Conservation (phyloP, 2,113 vertebrate species). For the Otis tarda region DNA sequence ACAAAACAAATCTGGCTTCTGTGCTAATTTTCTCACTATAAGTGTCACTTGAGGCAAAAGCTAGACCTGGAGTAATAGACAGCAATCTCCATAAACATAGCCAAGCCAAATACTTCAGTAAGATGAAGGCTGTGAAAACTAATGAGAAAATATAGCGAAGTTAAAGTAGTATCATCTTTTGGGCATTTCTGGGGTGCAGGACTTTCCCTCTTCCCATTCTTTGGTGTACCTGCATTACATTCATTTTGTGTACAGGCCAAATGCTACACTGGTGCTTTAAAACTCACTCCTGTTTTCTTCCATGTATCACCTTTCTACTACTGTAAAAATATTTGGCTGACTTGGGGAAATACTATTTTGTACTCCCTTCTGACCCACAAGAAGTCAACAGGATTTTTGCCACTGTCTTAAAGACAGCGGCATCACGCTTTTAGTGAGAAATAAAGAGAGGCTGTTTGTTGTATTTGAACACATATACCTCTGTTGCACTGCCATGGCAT, state of each 20-base stretch:
- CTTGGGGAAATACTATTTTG: not conserved
- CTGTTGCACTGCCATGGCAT: not conserved
- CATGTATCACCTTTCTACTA: not conserved
- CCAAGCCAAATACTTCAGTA: not conserved
- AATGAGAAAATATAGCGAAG: not conserved
- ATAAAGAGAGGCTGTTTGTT: not conserved
- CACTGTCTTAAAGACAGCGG: not conserved
- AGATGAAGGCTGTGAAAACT: not conserved
- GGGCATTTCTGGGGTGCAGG: not conserved
- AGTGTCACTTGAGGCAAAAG: slow-evolving; percentile 48
- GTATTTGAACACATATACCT: not conserved
- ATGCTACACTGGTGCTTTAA: not conserved
- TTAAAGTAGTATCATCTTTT: not conserved
- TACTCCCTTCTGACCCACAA: not conserved
- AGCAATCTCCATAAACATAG: not conserved
- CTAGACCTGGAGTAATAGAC: not conserved
- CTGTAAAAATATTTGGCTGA: not conserved
- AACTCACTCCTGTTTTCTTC: not conserved
- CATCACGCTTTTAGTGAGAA: not conserved
- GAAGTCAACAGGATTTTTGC: not conserved
- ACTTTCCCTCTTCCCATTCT: not conserved
- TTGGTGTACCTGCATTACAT: not conserved
- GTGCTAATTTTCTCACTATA: not conserved
- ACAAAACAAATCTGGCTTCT: slow-evolving; percentile 21
- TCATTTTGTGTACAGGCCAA: not conserved